phyloP scores from a whole-genome alignment of 2,797 vertebrate species.

The Cuniculus paca region DNA sequence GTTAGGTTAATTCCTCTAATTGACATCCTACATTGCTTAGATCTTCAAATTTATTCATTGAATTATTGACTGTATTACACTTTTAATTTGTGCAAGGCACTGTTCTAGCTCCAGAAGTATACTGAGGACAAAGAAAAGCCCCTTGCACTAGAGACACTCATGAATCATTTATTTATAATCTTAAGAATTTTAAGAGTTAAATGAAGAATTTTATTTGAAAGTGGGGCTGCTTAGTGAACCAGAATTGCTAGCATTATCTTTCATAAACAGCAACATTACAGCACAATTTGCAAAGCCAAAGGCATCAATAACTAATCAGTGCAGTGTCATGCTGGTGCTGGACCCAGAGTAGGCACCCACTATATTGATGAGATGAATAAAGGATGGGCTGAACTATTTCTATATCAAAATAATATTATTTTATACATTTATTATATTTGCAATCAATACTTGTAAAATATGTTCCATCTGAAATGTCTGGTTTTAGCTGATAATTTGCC shows the following conservation, averaged over 20 bases:
- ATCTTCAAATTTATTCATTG: constrained; percentile 32
- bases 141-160: neutral
- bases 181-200: neutral
- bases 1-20: neutral
- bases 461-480: neutral
- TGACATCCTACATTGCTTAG: neutral
- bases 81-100: neutral
- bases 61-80: neutral
- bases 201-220: constrained; percentile 48
- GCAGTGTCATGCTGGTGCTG: neutral
- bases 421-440: neutral
- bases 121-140: neutral
- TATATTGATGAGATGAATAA: neutral
- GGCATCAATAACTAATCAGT: neutral
- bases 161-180: neutral
- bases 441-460: constrained; percentile 7
- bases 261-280: neutral
- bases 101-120: neutral
- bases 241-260: neutral
- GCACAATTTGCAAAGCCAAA: neutral
- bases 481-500: constrained; percentile 34
- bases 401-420: neutral
- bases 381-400: neutral
- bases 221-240: neutral
- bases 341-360: neutral